These are phyloP conservation scores for Drosophila putrida DNA, from an alignment of 2,888 invertebrate species.

Conservation along the genomic window DNA sequence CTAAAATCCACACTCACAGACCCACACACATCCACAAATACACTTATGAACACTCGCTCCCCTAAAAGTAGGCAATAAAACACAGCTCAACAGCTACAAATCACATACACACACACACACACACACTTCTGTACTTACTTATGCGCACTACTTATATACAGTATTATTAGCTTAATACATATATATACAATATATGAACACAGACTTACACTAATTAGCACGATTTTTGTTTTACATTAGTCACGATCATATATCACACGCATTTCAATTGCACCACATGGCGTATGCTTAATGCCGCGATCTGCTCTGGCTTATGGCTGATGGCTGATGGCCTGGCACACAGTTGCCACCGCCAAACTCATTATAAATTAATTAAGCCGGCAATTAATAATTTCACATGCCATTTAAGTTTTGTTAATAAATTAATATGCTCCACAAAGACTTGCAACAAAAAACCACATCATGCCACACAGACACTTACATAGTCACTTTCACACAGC, in stretches of 20 bases:
- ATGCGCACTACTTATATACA: slow-evolving; percentile 37
- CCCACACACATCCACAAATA: slow-evolving; percentile 10
- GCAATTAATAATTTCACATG: slow-evolving; percentile 77
- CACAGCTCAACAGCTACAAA: slow-evolving; percentile 15
- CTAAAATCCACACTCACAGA: slow-evolving; percentile 8
- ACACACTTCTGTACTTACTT: slow-evolving; percentile 17
- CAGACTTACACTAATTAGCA: slow-evolving; percentile 25
- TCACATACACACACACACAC: slow-evolving; percentile 19
- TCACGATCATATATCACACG: slow-evolving; percentile 56
- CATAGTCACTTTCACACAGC: slow-evolving; percentile 23
- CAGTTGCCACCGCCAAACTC: slow-evolving; percentile 65
- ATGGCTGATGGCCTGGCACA: slow-evolving; percentile 37
- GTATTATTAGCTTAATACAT: slow-evolving; percentile 17
- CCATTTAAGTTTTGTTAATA: slow-evolving; percentile 71
- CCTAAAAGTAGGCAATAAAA: slow-evolving; percentile 27
- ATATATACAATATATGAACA: slow-evolving; percentile 13
- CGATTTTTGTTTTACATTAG: slow-evolving; percentile 27
- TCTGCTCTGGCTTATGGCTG: slow-evolving; percentile 36
- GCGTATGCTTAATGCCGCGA: slow-evolving; percentile 52
- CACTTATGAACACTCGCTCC: slow-evolving; percentile 16
- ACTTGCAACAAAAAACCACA: slow-evolving; percentile 33
- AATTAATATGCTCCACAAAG: slow-evolving; percentile 57
- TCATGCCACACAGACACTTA: slow-evolving; percentile 21
- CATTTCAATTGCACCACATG: slow-evolving; percentile 41
- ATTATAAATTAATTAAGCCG: slow-evolving; percentile 73